phyloP scores from a whole-genome alignment of 2,888 invertebrate genomes.

The Neocrepidodera transversa region DNA sequence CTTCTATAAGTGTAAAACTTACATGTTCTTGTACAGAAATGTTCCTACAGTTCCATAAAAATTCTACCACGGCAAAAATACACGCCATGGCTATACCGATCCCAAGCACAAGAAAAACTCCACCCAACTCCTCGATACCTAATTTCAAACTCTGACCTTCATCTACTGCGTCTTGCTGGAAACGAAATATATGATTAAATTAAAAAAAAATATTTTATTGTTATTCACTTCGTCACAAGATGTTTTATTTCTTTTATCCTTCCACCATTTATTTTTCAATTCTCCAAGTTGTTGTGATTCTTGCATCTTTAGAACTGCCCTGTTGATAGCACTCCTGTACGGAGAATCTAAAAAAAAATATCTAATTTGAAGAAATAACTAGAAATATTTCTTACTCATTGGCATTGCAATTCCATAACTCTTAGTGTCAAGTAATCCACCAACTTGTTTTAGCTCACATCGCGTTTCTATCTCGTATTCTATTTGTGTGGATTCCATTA shows the following conservation, averaged over 20 bases:
- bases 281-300: slow-evolving; percentile 83
- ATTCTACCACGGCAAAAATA: slow-evolving; percentile 80
- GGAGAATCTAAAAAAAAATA: slow-evolving; percentile 68
- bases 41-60: slow-evolving; percentile 81
- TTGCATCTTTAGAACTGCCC: slow-evolving; percentile 87
- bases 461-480: slow-evolving; percentile 89
- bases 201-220: too few species aligned
- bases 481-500: slow-evolving; percentile 96
- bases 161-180: slow-evolving; percentile 31
- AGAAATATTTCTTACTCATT: slow-evolving; percentile 69
- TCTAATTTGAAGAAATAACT: not conserved
- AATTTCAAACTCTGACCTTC: slow-evolving; percentile 56
- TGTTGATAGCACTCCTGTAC: slow-evolving; percentile 82
- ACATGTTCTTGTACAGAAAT: slow-evolving; percentile 83
- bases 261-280: slow-evolving; percentile 94
- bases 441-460: slow-evolving; percentile 84
- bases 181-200: not conserved
- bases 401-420: slow-evolving; percentile 95
- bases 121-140: slow-evolving; percentile 86
- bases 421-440: slow-evolving; percentile 84
- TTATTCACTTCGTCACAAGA: slow-evolving; percentile 46
- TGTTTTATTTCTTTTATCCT: slow-evolving; percentile 63
- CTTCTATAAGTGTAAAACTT: too few species aligned
- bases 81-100: slow-evolving; percentile 76
- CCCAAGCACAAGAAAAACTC: slow-evolving; percentile 86